Percentiles rank a stretch among this genome's conserved stretches.
These are phyloP conservation scores for Pagrus major DNA, from an alignment of 2,113 vertebrate species.

Conservation along the genomic window DNA sequence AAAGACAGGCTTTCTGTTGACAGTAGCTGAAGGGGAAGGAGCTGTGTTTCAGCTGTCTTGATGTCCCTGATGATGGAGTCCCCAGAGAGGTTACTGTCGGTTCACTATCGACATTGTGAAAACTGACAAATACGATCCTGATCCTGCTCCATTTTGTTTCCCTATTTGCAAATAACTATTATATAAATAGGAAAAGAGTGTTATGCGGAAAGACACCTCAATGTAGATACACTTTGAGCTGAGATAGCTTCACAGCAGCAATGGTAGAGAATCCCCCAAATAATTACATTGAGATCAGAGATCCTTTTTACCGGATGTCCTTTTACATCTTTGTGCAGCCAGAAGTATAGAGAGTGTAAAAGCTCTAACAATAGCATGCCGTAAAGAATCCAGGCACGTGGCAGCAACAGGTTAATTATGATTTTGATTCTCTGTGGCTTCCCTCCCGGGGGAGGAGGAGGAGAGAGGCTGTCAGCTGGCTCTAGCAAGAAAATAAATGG, in stretches of 20 bases:
- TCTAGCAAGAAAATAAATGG: conserved; percentile 34
- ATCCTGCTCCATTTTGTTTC: background rate
- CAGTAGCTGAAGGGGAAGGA: background rate
- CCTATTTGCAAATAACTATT: background rate
- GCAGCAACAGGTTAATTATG: conserved; percentile 29
- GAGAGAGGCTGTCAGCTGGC: conserved; percentile 9
- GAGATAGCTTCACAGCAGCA: background rate
- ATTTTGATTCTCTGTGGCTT: conserved; percentile 12
- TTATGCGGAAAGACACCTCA: background rate
- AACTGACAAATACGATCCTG: too few relatives aligned
- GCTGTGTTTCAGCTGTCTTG: background rate
- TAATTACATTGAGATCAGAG: background rate
- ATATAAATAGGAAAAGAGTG: background rate
- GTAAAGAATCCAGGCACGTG: background rate
- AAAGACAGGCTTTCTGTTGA: background rate
- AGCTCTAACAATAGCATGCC: background rate
- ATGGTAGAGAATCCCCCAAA: background rate
- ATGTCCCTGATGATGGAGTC: background rate
- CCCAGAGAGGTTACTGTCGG: too few relatives aligned
- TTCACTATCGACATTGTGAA: too few relatives aligned
- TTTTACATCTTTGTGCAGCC: background rate
- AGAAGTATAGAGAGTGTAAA: too few relatives aligned
- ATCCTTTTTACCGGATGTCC: background rate
- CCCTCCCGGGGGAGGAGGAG: conserved; percentile 12
- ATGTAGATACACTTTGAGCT: background rate